Conservation (phyloP, 1,140 invertebrate genomes). For the silkworm (Bombyx mori) region ASM3026992v2 NC_085128.1:13213501-13214000, state of each 20-base stretch:
- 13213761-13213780: slow-evolving; percentile 62
- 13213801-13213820: slow-evolving; percentile 16
- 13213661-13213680: slow-evolving; percentile 15
- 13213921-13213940: slow-evolving; percentile 49
- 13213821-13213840: slow-evolving; percentile 13
- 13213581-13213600: neutral
- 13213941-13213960: slow-evolving; percentile 49
- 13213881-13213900: slow-evolving; percentile 23
- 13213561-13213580: too few species aligned
- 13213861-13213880: slow-evolving; percentile 1
- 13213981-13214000: slow-evolving; percentile 64
- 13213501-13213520: too few species aligned
- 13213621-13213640: slow-evolving; percentile 13
- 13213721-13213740: slow-evolving; percentile 57
- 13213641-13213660: slow-evolving; percentile 20
- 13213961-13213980: slow-evolving; percentile 64
- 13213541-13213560: too few species aligned
- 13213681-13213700: slow-evolving; percentile 52
- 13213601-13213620: slow-evolving; percentile 13
- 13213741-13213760: slow-evolving; percentile 51
- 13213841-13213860: slow-evolving; percentile 1
- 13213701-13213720: slow-evolving; percentile 27
- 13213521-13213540: too few species aligned
- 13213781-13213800: slow-evolving; percentile 30
- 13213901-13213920: slow-evolving; percentile 19